Evolutionary conservation across 2,888 invertebrate genomes (phyloP), one percentile per base, ranked within the genome.

Genomic region (Ichneumon xanthorius): DNA sequence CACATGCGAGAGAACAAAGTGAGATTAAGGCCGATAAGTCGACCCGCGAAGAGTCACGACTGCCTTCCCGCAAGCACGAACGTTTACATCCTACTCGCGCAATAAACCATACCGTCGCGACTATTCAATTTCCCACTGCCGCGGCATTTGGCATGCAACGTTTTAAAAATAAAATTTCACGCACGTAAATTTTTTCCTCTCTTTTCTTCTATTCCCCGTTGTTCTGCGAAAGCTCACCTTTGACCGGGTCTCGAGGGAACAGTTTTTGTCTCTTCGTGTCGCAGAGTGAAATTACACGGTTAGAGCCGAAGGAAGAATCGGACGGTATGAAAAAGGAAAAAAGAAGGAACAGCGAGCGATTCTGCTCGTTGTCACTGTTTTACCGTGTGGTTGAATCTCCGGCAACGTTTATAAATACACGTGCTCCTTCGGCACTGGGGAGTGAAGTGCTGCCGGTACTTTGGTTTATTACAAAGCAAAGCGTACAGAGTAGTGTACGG

Each of bases 11-110:
- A 63, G 63, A 63, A 77, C 80, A 77, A 73, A 82, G 80, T 77
- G 77, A 76, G 82, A 85, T 85, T 80, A 80, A 82, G 68, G 53
- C 72, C 80, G 85, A 85, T 85, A 85, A 82, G 72, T 61, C 71
- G 33, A 80, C 75, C 76, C 76, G 76, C 85, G 70, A 82, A 76
- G 76, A 80, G 82, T 85, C 82, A 82, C 82, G 82, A 85, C 33
- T 67, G 22, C 19, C 55, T 75, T 48, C 26, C 53, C 22, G 65
- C 37, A 30, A 76, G 37, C 65, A 67, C 48, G 53, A 33, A 76
- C 76, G 65, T 65, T 65, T 65, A 63, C 48, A 48, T 61, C 30
- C 26, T n/a, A 45, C 45, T 33, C 63, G 63, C 33, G 30, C 30
- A 63, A 63, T 63, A 33, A 11, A 26, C 7, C 37, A 50, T 33